Percentiles rank a stretch among this genome's conserved stretches.
These are phyloP conservation scores for Manis javanica DNA, from an alignment of 2,797 vertebrate genomes.

Conservation along the genomic window DNA sequence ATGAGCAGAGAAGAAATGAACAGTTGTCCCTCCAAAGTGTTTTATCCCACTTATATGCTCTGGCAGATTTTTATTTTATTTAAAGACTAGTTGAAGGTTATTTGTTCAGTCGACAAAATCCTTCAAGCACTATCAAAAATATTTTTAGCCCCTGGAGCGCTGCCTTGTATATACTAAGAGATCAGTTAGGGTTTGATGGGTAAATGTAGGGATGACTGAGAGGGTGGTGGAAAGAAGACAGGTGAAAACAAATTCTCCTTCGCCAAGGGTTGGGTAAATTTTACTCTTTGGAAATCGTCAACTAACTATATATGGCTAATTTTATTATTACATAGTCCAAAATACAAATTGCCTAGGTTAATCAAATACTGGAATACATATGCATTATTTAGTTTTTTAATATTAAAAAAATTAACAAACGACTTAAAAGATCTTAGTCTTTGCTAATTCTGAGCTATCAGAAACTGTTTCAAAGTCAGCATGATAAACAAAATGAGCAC, in stretches of 20 bases:
- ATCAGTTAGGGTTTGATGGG: background rate
- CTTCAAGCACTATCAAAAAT: background rate
- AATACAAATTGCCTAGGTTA: background rate
- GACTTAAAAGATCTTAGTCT: background rate
- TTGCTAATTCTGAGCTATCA: background rate
- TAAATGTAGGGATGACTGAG: background rate
- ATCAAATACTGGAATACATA: background rate
- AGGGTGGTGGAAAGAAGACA: background rate
- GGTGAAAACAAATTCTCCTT: background rate
- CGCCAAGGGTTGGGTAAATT: background rate
- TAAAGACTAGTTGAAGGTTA: constrained; percentile 26
- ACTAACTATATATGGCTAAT: background rate
- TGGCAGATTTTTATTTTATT: constrained; percentile 34
- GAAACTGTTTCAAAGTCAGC: background rate
- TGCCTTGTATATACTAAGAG: background rate
- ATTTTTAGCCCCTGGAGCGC: background rate
- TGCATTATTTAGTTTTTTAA: background rate
- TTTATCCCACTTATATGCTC: background rate
- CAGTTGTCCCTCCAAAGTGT: background rate
- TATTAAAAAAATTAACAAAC: background rate
- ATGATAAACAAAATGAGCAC: background rate
- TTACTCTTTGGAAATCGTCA: background rate
- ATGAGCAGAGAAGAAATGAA: background rate
- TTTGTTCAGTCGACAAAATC: constrained; percentile 44
- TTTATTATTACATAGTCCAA: background rate